A percentile compares a stretch with the other conserved stretches of the same genome.
phyloP scores from a whole-genome alignment of 92 coral and sea anemone species.

The Phymanthus crucifer region DNA sequence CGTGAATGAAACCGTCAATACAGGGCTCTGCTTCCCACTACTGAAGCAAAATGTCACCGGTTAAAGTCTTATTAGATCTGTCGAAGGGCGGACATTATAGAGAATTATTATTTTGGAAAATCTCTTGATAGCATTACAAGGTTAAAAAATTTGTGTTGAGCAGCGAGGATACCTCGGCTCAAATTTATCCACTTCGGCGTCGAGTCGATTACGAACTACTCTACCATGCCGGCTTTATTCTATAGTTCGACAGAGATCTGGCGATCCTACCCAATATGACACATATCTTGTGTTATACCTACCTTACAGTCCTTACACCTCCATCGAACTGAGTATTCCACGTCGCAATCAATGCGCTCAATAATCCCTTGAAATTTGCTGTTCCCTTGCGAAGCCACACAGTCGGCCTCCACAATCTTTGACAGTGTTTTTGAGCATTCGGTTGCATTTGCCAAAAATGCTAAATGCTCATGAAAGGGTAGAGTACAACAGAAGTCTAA shows the following conservation, averaged over 20 bases:
- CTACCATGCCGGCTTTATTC: not conserved
- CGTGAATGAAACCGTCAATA: slow-evolving; percentile 4
- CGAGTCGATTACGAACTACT: not conserved
- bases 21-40: not conserved
- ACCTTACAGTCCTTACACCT: slow-evolving; percentile 64
- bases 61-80: slow-evolving; percentile 26
- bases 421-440: slow-evolving; percentile 8
- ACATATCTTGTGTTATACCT: slow-evolving; percentile 11
- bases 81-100: slow-evolving; percentile 14
- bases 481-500: slow-evolving; percentile 32
- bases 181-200: not conserved
- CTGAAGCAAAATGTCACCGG: slow-evolving; percentile 14
- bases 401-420: slow-evolving; percentile 17
- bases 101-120: not conserved
- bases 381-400: slow-evolving; percentile 28
- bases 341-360: slow-evolving; percentile 47
- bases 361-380: slow-evolving; percentile 47
- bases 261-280: not conserved
- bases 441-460: slow-evolving; percentile 19
- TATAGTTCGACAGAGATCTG: not conserved
- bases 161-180: not conserved
- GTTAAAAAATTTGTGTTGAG: slow-evolving; percentile 15
- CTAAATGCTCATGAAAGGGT: slow-evolving; percentile 20
- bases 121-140: slow-evolving; percentile 27
- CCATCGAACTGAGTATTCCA: slow-evolving; percentile 63